Evolutionary conservation across 1,140 invertebrate species (phyloP).

Genomic region (Pseudomyrmex pallidus): DNA sequence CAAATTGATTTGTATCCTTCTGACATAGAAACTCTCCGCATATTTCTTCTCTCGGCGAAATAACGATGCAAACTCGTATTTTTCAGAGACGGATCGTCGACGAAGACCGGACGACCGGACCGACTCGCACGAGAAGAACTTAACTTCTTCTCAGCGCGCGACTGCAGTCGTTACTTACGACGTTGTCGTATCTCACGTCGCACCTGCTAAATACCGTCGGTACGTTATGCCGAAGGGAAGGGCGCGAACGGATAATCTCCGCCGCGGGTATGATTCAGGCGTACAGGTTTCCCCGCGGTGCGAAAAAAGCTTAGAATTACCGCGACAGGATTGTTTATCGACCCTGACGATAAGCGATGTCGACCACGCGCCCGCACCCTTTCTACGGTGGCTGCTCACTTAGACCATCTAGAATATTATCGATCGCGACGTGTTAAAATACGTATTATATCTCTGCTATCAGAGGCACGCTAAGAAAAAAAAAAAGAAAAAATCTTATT

Average conservation of each 20-base stretch:
- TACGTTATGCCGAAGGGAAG: constrained; percentile 62
- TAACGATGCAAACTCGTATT: constrained; percentile 6
- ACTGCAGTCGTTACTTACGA: constrained; percentile 65
- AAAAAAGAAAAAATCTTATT: constrained; percentile 32
- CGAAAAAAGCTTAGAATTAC: constrained; percentile 53
- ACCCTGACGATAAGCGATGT: constrained; percentile 34
- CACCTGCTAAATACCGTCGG: constrained; percentile 71
- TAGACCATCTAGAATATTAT: constrained; percentile 28
- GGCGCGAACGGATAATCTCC: constrained; percentile 58
- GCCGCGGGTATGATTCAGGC: constrained; percentile 28
- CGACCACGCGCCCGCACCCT: constrained; percentile 2
- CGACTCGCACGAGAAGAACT: constrained; percentile 4
- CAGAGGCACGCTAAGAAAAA: neutral
- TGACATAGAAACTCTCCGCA: neutral
- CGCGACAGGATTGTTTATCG: constrained; percentile 57
- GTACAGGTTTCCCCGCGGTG: constrained; percentile 3
- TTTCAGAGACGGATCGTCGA: constrained; percentile 6
- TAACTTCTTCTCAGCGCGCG: constrained; percentile 26
- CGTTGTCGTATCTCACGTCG: constrained; percentile 72
- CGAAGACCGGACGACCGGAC: constrained; percentile 2
- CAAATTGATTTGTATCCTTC: constrained; percentile 24
- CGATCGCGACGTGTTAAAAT: constrained; percentile 47
- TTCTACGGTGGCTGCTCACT: neutral
- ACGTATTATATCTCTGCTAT: constrained; percentile 14
- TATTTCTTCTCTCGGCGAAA: neutral